Evolutionary conservation across 2,113 vertebrate genomes (phyloP), one percentile per base, ranked within the genome.

Genomic region (Esox niger): DNA sequence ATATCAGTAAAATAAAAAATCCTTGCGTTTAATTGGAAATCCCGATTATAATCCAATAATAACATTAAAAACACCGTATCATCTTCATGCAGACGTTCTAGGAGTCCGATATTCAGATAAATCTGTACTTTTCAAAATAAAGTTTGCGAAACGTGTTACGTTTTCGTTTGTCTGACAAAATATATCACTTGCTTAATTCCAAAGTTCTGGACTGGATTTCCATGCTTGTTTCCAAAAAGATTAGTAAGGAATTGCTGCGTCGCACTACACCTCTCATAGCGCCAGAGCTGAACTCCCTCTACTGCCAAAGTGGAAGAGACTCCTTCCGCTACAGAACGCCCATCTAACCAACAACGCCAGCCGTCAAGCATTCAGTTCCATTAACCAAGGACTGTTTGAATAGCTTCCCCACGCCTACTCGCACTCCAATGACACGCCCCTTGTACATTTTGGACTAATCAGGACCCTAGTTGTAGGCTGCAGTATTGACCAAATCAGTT

Each of bases 41-140:
- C 56, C 56, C 15, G 4, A 17, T 59, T 26, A n/a, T 2, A 29
- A 20, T 25, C 29, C 29, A 57, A 27, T 43, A 17, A n/a, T n/a
- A n/a, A n/a, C n/a, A n/a, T n/a, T n/a, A n/a, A n/a, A n/a, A 27
- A 57, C 11, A 57, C 6, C 70, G 73, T 75, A 69, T 74, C 75
- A 74, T 79, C 81, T 68, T 71, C 69, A 21, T 68, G 69, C 54
- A 30, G 72, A 58, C 56, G 55, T 13, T 73, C 75, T 79, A 76
- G 29, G 29, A 6, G 29, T 27, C 56, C 25, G 26, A 58, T 7
- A 55, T 38, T 26, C 54, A 20, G 15, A n/a, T 27, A 55, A 3
- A 60, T 2, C 2, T 17, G 9, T 8, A 20, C 6, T 33, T n/a
- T 21, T 31, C 31, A 43, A 54, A 59, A n/a, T 2, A 67, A 74